Evolutionary conservation across 2,888 invertebrate species (phyloP).

Genomic region (Apodemia mormo): DNA sequence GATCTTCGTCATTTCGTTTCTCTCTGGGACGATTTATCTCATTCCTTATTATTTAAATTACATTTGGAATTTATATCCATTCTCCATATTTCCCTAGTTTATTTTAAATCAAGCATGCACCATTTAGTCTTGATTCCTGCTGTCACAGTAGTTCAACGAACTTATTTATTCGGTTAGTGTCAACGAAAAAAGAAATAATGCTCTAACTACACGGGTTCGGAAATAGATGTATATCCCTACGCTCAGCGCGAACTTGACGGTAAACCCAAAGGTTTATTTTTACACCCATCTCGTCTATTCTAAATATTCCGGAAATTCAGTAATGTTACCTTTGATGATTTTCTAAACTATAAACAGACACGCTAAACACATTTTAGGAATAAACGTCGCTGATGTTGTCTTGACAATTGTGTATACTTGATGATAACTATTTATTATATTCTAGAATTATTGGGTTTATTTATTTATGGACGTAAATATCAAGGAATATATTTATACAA

Average conservation of each 20-base stretch:
- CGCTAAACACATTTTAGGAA: background rate
- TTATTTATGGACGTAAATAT: too few relatives aligned
- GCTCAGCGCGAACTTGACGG: slow-evolving; percentile 73
- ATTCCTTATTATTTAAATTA: background rate
- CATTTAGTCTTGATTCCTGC: slow-evolving; percentile 40
- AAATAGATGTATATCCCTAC: slow-evolving; percentile 69
- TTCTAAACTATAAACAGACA: slow-evolving; percentile 24
- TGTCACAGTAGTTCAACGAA: slow-evolving; percentile 45
- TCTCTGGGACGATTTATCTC: too few relatives aligned
- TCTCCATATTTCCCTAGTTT: slow-evolving; percentile 32
- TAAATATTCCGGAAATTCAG: slow-evolving; percentile 56
- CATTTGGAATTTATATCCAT: slow-evolving; percentile 21
- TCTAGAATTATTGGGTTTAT: too few relatives aligned
- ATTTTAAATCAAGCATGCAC: slow-evolving; percentile 41
- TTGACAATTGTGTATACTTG: background rate
- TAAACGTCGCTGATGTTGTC: background rate
- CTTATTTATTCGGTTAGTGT: slow-evolving; percentile 41
- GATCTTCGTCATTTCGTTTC: background rate
- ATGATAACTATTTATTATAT: too few relatives aligned
- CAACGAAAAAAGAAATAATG: slow-evolving; percentile 67
- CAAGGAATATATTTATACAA: too few relatives aligned
- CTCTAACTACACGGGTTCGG: slow-evolving; percentile 53
- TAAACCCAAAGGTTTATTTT: slow-evolving; percentile 70
- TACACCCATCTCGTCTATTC: slow-evolving; percentile 61
- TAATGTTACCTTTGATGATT: slow-evolving; percentile 36